Base-by-base conservation (phyloP, 2,888 invertebrate genomes). In the Tipula unca region DNA sequence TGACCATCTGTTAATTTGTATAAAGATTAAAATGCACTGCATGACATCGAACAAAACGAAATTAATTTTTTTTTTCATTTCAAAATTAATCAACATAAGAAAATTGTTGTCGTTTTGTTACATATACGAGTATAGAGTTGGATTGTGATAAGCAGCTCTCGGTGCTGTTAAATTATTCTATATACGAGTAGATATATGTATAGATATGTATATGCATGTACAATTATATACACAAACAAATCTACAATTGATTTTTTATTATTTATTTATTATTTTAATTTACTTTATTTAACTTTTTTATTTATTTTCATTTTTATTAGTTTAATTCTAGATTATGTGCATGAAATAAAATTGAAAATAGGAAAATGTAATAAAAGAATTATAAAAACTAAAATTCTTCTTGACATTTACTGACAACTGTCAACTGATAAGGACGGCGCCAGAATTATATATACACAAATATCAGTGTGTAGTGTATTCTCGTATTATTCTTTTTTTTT, bases 311-410 rank as follows among this genome's bases (percentile, higher is more conserved):
- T 48, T 48, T 69, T 69, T 69, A 69, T 69, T 69, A 69, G 69
- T 69, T 69, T 69, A 69, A 69, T 69, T 25, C 69, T 25, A 10
- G 25, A 25, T 20, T 69, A 69, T 8, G 14, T 10, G 10, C 10
- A 8, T 25, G 25, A 69, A 25, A 69, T 69, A 25, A 69, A 69
- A 69, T 25, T 69, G 69, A 25, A 69, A 69, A 69, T 69, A 69
- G 69, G 69, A 69, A 69, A 69, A 69, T 69, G 69, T 69, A 69
- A 69, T 69, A 69, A 69, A 69, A 69, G 69, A 69, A 69, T 69
- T 69, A 69, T 48, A 69, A 25, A 69, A 69, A 69, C 69, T 69
- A 69, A 25, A 69, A 69, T 69, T 69, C 69, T 69, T 69, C 69
- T 69, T 69, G 69, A 69, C 69, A 69, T 25, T 25, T 69, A 69